A percentile compares a stretch with the other conserved stretches of the same genome.
Conservation (phyloP, 2,113 vertebrate genomes). For the Piprites chloris region DNA sequence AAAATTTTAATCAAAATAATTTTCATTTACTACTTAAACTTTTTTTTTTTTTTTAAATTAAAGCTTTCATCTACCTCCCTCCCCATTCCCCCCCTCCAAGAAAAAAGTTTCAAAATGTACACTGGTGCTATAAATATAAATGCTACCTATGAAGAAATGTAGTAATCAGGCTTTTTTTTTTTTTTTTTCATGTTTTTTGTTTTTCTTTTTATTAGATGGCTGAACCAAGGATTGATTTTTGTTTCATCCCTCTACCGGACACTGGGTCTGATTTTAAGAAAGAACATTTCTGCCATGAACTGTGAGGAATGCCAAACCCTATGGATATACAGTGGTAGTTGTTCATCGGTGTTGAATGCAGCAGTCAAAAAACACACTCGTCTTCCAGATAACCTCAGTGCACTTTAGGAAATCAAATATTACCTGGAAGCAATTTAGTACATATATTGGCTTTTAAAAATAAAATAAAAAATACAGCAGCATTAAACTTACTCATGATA, state of each 20-base stretch:
- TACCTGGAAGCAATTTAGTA: constrained; percentile 86
- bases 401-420: constrained; percentile 84
- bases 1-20: constrained; percentile 84
- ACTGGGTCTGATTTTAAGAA: background rate
- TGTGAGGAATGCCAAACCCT: constrained; percentile 58
- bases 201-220: constrained; percentile 64
- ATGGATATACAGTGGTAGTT: constrained; percentile 52
- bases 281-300: constrained; percentile 47
- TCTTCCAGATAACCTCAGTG: constrained; percentile 84
- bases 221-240: constrained; percentile 46
- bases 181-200: constrained; percentile 72
- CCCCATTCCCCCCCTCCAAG: constrained; percentile 27
- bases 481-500: constrained; percentile 79
- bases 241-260: constrained; percentile 46
- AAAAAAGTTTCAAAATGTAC: constrained; percentile 72
- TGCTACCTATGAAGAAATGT: constrained; percentile 74
- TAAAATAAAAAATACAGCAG: constrained; percentile 80
- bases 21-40: constrained; percentile 72
- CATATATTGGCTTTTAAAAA: constrained; percentile 80
- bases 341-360: constrained; percentile 62
- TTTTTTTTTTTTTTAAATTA: constrained; percentile 76
- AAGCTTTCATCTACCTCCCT: constrained; percentile 74
- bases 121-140: constrained; percentile 79
- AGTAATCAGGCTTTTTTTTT: constrained; percentile 66
- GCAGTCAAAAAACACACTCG: constrained; percentile 66